These are phyloP conservation scores for Hippoglossus hippoglossus DNA, from an alignment of 2,797 vertebrate genomes.

Conservation along the genomic window DNA sequence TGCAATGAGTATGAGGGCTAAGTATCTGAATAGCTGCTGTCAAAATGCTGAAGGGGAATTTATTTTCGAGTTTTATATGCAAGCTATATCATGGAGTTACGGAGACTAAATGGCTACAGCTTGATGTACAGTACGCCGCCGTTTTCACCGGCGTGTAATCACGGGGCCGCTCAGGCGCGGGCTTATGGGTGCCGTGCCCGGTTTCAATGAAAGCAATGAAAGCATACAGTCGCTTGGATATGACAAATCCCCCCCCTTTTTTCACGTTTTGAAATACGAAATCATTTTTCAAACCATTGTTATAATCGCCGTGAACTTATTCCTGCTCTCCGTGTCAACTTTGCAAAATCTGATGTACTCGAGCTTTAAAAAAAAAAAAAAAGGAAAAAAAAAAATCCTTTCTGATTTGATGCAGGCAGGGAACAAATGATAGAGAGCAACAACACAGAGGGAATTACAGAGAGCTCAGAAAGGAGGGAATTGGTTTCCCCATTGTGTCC, in stretches of 20 bases:
- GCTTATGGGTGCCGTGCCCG: constrained; percentile 40
- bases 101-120: constrained; percentile 64
- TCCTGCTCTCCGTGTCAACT: constrained; percentile 16
- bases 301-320: constrained; percentile 40
- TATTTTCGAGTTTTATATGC: constrained; percentile 70
- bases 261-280: constrained; percentile 40
- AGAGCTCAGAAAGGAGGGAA: constrained; percentile 31
- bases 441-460: constrained; percentile 17
- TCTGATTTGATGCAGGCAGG: constrained; percentile 4
- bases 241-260: constrained; percentile 48
- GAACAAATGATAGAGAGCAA: constrained; percentile 20
- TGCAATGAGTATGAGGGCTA: constrained; percentile 60
- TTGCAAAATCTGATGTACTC: constrained; percentile 31
- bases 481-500: constrained; percentile 33
- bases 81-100: constrained; percentile 64
- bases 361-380: neutral
- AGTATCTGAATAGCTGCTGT: constrained; percentile 75
- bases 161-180: constrained; percentile 30
- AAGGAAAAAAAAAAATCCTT: neutral
- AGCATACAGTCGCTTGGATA: constrained; percentile 10
- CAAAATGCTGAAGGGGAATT: constrained; percentile 73
- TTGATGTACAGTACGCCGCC: constrained; percentile 67
- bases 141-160: constrained; percentile 56
- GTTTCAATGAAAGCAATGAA: constrained; percentile 26
- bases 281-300: constrained; percentile 24